These are phyloP conservation scores for Zoroaster sp. DNA, from an alignment of 53 echinoderm and acorn worm species.

Conservation along the genomic window DNA sequence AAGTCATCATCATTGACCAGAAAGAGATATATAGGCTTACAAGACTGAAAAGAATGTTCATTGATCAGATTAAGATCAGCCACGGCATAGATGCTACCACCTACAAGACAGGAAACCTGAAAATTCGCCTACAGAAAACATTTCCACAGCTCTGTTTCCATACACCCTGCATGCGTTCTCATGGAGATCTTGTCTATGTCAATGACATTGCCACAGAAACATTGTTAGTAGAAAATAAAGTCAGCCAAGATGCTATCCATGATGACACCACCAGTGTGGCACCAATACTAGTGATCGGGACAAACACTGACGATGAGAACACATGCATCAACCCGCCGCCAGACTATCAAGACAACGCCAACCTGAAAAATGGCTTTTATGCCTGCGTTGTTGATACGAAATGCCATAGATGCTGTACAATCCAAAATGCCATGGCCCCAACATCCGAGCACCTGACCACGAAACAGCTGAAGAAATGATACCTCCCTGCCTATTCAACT, in stretches of 20 bases:
- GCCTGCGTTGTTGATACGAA: no score
- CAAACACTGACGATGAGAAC: conserved; percentile 6
- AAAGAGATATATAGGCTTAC: no score
- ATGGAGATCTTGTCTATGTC: conserved; percentile 30
- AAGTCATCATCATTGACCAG: no score
- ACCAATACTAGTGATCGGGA: not conserved
- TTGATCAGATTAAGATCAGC: not conserved
- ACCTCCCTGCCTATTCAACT: conserved; percentile 53
- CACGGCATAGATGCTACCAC: not conserved
- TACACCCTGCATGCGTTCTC: not conserved
- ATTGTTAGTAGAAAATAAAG: not conserved
- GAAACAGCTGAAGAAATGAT: not conserved
- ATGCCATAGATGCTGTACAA: no score
- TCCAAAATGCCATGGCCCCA: conserved; percentile 56
- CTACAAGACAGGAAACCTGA: conserved; percentile 20
- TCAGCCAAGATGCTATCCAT: not conserved
- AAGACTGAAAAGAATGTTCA: no score
- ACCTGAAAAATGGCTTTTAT: not conserved
- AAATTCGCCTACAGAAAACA: not conserved
- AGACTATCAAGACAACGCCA: not conserved
- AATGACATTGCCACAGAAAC: conserved; percentile 9
- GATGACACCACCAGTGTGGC: no score
- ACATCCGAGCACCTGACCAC: conserved; percentile 22
- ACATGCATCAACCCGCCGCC: conserved; percentile 9
- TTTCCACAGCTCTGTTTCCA: conserved; percentile 33